Conservation (phyloP, 2,113 vertebrate species). For the Triplophysa siluroides region DNA sequence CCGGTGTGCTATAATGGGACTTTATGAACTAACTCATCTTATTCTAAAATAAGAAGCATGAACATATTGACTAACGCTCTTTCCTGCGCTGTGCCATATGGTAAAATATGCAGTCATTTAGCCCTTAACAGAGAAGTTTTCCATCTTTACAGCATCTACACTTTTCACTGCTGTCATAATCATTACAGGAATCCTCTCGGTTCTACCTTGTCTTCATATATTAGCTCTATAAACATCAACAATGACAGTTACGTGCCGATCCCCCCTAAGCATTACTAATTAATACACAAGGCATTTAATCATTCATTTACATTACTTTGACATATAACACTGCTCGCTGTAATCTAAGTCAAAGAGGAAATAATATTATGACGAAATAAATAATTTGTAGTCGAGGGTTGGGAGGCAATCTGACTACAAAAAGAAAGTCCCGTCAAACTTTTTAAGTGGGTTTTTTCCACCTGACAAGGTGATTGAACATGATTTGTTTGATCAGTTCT, state of each 20-base stretch:
- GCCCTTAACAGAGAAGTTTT: background rate
- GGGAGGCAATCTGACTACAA: slow-evolving; percentile 23
- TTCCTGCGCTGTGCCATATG: background rate
- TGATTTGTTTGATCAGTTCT: slow-evolving; percentile 60
- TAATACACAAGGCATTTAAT: slow-evolving; percentile 62
- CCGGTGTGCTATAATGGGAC: background rate
- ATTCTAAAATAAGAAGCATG: background rate
- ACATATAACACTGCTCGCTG: slow-evolving; percentile 62
- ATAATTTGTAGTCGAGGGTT: slow-evolving; percentile 4
- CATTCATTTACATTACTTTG: slow-evolving; percentile 58
- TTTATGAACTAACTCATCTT: slow-evolving; percentile 11
- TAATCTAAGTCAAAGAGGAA: slow-evolving; percentile 63
- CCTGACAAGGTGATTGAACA: slow-evolving; percentile 60
- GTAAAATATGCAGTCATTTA: background rate
- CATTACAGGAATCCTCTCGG: background rate
- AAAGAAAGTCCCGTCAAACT: slow-evolving; percentile 56
- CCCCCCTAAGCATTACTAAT: slow-evolving; percentile 51
- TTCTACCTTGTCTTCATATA: background rate
- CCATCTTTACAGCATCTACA: background rate
- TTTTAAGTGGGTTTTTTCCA: slow-evolving; percentile 57
- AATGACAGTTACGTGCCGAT: slow-evolving; percentile 53
- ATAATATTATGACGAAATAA: slow-evolving; percentile 65
- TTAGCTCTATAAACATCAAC: background rate
- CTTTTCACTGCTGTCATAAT: too few species aligned
- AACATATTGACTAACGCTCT: slow-evolving; percentile 1